Evolutionary conservation across 2,888 invertebrate species (phyloP).

Genomic region (Drosophila mettleri): DNA sequence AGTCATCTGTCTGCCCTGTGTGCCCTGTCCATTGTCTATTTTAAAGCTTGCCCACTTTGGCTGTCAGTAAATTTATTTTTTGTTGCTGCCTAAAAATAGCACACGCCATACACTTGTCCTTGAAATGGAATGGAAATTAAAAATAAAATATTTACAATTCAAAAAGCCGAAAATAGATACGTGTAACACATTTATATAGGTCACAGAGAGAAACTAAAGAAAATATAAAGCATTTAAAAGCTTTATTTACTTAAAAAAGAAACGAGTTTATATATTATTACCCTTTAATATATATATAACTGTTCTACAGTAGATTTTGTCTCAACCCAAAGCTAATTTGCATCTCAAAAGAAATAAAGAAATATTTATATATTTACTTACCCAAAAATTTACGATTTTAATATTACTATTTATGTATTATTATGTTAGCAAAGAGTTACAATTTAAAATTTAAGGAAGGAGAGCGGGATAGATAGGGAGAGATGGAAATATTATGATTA

Average conservation of each 20-base stretch:
- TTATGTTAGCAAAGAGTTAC: not conserved
- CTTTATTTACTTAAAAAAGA: not conserved
- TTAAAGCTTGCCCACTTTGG: constrained; percentile 7
- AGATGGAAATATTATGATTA: not conserved
- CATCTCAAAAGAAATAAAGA: not conserved
- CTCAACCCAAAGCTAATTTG: not conserved
- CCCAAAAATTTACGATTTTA: not conserved
- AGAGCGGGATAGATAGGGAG: not conserved
- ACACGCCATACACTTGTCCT: constrained; percentile 55
- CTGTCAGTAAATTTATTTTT: constrained; percentile 32
- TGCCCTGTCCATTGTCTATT: constrained; percentile 22
- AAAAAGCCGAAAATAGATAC: constrained; percentile 56
- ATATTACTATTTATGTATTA: not conserved
- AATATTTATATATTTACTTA: no score
- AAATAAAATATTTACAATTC: constrained; percentile 68
- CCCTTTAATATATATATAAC: not conserved
- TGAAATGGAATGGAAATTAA: constrained; percentile 48
- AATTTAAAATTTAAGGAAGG: not conserved
- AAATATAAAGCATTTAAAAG: not conserved
- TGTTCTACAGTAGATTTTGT: not conserved
- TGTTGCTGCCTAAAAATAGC: constrained; percentile 56
- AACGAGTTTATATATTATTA: not conserved
- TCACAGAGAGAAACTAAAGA: not conserved
- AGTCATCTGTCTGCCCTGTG: constrained; percentile 1
- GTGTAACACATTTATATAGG: constrained; percentile 8